Conservation (phyloP, 2,797 vertebrate genomes). For the Ctenopoma multispine region DNA sequence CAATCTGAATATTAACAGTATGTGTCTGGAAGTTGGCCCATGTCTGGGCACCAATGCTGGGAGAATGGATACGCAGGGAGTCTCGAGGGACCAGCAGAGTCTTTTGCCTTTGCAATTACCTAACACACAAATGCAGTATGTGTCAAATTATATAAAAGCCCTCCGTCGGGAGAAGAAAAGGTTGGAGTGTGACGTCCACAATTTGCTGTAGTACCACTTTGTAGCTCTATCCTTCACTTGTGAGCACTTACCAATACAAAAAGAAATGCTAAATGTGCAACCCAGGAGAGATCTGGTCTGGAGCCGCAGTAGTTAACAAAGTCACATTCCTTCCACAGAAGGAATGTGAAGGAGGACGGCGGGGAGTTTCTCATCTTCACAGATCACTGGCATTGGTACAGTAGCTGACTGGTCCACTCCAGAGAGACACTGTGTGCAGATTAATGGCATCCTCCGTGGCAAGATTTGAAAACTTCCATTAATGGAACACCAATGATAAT, state of each 20-base stretch:
- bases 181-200: slow-evolving; percentile 46
- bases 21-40: slow-evolving; percentile 61
- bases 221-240: slow-evolving; percentile 48
- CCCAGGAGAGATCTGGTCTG: slow-evolving; percentile 34
- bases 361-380: slow-evolving; percentile 63
- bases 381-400: slow-evolving; percentile 55
- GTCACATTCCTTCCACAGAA: slow-evolving; percentile 55
- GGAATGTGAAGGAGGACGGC: slow-evolving; percentile 48
- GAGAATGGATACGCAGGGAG: slow-evolving; percentile 29
- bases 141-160: slow-evolving; percentile 64
- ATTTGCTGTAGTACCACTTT: slow-evolving; percentile 54
- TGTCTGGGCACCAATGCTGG: slow-evolving; percentile 17
- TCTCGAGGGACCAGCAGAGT: slow-evolving; percentile 35
- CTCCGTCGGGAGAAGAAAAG: slow-evolving; percentile 59
- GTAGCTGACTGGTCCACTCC: slow-evolving; percentile 43
- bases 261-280: slow-evolving; percentile 56
- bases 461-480: slow-evolving; percentile 75
- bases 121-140: slow-evolving; percentile 68
- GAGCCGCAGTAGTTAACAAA: slow-evolving; percentile 48
- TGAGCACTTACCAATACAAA: slow-evolving; percentile 38
- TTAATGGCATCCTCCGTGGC: slow-evolving; percentile 69
- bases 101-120: slow-evolving; percentile 67
- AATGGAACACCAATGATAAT: slow-evolving; percentile 77
- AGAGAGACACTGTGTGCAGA: slow-evolving; percentile 56
- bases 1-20: slow-evolving; percentile 70